Base-by-base conservation (phyloP, 2,888 invertebrate genomes). In the Mayetiola destructor region DNA sequence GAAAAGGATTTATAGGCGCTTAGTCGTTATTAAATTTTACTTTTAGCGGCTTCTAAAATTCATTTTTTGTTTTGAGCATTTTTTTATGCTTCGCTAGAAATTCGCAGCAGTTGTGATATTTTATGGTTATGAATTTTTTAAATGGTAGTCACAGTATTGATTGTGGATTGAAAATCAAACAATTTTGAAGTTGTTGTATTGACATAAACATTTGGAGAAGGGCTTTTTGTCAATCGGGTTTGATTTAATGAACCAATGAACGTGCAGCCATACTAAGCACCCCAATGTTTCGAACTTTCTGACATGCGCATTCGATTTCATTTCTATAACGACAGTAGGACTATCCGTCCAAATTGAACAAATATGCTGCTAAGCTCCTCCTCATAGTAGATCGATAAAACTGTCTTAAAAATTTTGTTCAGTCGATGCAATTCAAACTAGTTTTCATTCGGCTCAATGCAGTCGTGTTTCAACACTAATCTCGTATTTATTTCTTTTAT, bases 271-370 rank as follows among this genome's bases (percentile, higher is more conserved):
- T 48, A 48, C 4, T 42, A 48, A 27, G 23, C 48, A 48, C 27
- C 48, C 48, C 27, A 48, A n/a, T n/a, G 14, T 23, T 42, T 18
- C 9, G 16, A 48, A 27, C 27, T 27, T 5, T 23, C 27, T 48
- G 48, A 48, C 48, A 27, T 48, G 48, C 48, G 48, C 48, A 48
- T 48, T 48, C 14, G 39, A n/a, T 48, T 48, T 48, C 21, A 40
- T 21, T n/a, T n/a, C 10, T 3, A 5, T 12, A 48, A 48, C 20
- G 27, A n/a, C 2, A 27, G 27, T n/a, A 21, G 36, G n/a, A n/a
- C n/a, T 48, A 27, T 48, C 27, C 2, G 2, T 27, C 27, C 29
- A 27, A 48, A 48, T 42, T 42, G 4, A 20, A 48, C 27, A 20
- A n/a, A 27, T n/a, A 27, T 14, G 48, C 21, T 23, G 1, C 8